A percentile compares a stretch with the other conserved stretches of the same genome.
Conservation (phyloP, 2,888 invertebrate genomes). For the Platycheirus albimanus region DNA sequence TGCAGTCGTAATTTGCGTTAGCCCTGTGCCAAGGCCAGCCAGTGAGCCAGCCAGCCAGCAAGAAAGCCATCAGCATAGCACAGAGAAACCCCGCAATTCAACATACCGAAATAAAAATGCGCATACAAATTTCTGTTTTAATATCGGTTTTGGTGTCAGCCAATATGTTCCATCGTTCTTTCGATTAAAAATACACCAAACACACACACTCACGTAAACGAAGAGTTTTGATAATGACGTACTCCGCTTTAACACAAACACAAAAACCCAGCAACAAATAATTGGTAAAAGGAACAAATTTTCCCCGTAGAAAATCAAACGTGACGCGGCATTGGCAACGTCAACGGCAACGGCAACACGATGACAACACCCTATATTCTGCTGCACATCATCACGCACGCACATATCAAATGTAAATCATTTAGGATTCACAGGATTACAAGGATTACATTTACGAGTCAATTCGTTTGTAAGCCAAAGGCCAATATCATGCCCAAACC, state of each 20-base stretch:
- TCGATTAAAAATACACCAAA: constrained; percentile 69
- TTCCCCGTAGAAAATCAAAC: constrained; percentile 22
- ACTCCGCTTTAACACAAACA: constrained; percentile 30
- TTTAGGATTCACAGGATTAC: constrained; percentile 74
- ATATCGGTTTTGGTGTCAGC: constrained; percentile 73
- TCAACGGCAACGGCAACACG: no score
- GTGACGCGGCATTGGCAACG: background rate
- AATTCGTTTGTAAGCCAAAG: constrained; percentile 73
- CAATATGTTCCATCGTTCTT: constrained; percentile 69
- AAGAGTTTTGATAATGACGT: constrained; percentile 52
- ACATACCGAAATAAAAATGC: constrained; percentile 30
- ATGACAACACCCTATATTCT: constrained; percentile 18
- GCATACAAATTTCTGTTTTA: constrained; percentile 71
- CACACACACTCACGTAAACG: no score
- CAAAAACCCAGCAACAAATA: constrained; percentile 14
- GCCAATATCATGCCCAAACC: constrained; percentile 60
- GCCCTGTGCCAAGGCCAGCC: constrained; percentile 62
- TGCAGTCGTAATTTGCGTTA: constrained; percentile 71
- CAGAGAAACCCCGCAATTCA: constrained; percentile 10
- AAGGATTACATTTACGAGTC: constrained; percentile 74
- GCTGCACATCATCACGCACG: constrained; percentile 49
- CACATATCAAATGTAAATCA: constrained; percentile 74
- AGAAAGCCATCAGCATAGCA: no score
- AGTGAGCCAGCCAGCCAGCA: no score
- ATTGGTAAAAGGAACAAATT: constrained; percentile 36